Evolutionary conservation across 2,888 invertebrate species (phyloP).

Genomic region (Philereme vetulata): DNA sequence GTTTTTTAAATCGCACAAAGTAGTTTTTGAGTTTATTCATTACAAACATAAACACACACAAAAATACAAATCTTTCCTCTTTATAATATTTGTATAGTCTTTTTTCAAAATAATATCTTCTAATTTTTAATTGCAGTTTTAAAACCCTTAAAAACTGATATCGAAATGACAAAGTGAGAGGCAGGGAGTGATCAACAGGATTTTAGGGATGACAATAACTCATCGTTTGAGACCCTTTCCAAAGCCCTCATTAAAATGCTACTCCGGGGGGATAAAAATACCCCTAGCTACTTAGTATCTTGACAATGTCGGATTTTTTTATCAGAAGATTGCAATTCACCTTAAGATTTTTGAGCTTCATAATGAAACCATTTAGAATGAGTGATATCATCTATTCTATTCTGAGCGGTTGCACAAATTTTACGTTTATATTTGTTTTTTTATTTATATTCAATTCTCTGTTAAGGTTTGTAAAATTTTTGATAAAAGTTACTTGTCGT

Average conservation of each 20-base stretch:
- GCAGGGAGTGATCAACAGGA: slow-evolving; percentile 51
- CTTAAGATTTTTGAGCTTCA: slow-evolving; percentile 10
- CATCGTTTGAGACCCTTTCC: slow-evolving; percentile 56
- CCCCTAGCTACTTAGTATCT: slow-evolving; percentile 42
- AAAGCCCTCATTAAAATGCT: slow-evolving; percentile 69
- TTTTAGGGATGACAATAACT: slow-evolving; percentile 67
- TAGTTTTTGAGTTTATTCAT: too few relatives aligned
- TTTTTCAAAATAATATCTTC: too few relatives aligned
- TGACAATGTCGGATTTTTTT: slow-evolving; percentile 31
- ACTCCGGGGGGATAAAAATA: slow-evolving; percentile 61
- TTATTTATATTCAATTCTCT: neutral
- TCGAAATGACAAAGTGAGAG: slow-evolving; percentile 46
- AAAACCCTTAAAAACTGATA: slow-evolving; percentile 29
- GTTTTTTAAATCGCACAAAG: too few relatives aligned
- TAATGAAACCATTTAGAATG: slow-evolving; percentile 20
- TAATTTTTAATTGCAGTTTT: too few relatives aligned
- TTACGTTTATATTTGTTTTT: neutral
- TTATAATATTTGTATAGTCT: too few relatives aligned
- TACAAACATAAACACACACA: too few relatives aligned
- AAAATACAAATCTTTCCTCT: too few relatives aligned
- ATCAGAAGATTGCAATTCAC: slow-evolving; percentile 20
- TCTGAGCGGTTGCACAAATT: neutral
- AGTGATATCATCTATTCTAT: too few relatives aligned
- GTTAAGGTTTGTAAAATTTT: neutral
- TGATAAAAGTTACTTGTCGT: too few relatives aligned